These are phyloP conservation scores for Apocheima hispidaria DNA, from an alignment of 2,888 invertebrate species.

Conservation along the genomic window DNA sequence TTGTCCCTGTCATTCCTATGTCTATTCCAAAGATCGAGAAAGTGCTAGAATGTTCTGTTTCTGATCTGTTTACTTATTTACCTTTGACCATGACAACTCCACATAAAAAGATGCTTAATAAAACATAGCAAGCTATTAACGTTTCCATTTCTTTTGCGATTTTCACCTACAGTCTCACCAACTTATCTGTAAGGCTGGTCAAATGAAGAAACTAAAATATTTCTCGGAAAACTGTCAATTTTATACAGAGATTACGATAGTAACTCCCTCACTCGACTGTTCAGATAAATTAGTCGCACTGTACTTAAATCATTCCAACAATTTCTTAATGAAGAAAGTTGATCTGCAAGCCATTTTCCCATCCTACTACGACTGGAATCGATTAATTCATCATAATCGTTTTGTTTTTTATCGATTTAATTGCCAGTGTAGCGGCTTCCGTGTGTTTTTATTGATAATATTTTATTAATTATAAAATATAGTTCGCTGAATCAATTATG, in stretches of 20 bases:
- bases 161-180: slow-evolving; percentile 8
- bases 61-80: neutral
- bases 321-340: slow-evolving; percentile 67
- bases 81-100: neutral
- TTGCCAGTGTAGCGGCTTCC: slow-evolving; percentile 69
- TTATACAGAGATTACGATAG: neutral
- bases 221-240: neutral
- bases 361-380: slow-evolving; percentile 64
- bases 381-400: slow-evolving; percentile 72
- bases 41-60: too few species aligned
- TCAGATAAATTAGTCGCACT: neutral
- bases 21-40: too few species aligned
- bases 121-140: neutral
- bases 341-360: slow-evolving; percentile 69
- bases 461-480: slow-evolving; percentile 69
- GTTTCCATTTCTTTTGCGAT: slow-evolving; percentile 24
- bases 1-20: too few species aligned
- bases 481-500: slow-evolving; percentile 71
- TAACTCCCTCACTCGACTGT: neutral
- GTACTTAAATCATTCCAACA: slow-evolving; percentile 16
- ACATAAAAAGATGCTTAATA: neutral
- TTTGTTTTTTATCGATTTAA: slow-evolving; percentile 65
- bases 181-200: neutral
- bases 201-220: neutral
- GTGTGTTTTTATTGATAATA: slow-evolving; percentile 70